Evolutionary conservation across 2,113 vertebrate genomes (phyloP), one percentile per base, ranked within the genome.

Genomic region (Saccopteryx bilineata): DNA sequence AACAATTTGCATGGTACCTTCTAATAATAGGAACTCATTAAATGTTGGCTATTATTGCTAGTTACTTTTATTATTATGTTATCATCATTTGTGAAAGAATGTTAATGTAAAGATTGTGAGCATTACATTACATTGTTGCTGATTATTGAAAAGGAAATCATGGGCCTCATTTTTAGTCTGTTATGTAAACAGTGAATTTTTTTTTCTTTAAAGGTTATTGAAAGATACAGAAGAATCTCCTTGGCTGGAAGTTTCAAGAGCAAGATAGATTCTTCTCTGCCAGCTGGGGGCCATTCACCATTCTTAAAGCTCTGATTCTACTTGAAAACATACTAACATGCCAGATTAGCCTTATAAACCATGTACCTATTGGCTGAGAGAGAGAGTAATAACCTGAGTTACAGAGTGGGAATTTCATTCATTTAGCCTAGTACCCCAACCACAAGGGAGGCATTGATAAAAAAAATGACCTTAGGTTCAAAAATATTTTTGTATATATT

Each of bases 231-330:
- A 33, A 21, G 7, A 50, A 60, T 56, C 46, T 91, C 52, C 61
- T 85, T 71, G 14, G 23, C 24, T 76, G 6, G 24, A 89, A 88
- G 50, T 95, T 86, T 94, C 39, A 92, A 63, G 56, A 66, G 63
- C 23, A 60, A 10, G 9, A 88, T n/a, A 68, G 52, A 74, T 66
- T 91, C 11, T 95, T 60, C 69, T 66, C 33, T 95, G 9, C 46
- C 65, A 93, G 0, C 0, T 31, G 50, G 18, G 24, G 1, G 12
- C 11, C 31, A 18, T 72, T 92, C 87, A 90, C 28, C 56, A 80
- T 95, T 92, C 61, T 81, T 66, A 68, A 75, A 81, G 23, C 8
- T 96, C 46, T 50, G 46, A 63, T 76, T 90, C 33, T 83, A 15
- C 58, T 95, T 91, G 31, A 83, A 91, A 93, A 72, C 60, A 95